Evolutionary conservation across 2,888 invertebrate genomes (phyloP).

Genomic region (Villa cingulata): DNA sequence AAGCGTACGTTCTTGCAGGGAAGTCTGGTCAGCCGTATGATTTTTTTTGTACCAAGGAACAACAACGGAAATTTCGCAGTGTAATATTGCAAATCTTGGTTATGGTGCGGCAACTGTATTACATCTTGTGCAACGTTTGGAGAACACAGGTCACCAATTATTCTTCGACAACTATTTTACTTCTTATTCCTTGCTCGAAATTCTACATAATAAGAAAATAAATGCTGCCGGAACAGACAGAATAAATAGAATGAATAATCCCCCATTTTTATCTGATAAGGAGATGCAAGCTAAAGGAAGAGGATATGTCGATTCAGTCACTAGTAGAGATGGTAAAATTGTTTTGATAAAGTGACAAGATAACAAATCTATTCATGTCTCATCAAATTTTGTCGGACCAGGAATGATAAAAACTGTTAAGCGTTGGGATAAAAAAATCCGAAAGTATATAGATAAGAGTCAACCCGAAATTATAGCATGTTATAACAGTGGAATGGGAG

Average conservation of each 20-base stretch:
- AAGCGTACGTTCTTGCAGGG: not conserved
- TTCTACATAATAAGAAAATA: not conserved
- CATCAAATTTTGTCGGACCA: not conserved
- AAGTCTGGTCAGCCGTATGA: not conserved
- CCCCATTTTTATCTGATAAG: not conserved
- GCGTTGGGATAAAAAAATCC: slow-evolving; percentile 1
- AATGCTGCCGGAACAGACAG: not conserved
- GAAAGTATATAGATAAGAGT: not conserved
- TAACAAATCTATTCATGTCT: not conserved
- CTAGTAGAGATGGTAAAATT: not conserved
- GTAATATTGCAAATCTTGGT: not conserved
- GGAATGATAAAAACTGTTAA: slow-evolving; percentile 4
- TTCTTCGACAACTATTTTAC: not conserved
- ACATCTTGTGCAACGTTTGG: not conserved
- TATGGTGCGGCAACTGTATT: not conserved
- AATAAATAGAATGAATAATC: not conserved
- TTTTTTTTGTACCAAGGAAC: not conserved
- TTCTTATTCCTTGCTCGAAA: not conserved
- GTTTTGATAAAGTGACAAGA: not conserved
- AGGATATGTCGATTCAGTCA: no score
- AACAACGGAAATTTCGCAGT: not conserved
- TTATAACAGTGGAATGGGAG: no score
- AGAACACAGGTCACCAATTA: not conserved
- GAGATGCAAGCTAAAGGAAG: not conserved
- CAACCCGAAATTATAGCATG: slow-evolving; percentile 5